These are phyloP conservation scores for Orchesella cincta DNA, from an alignment of 1,140 invertebrate genomes.

Conservation along the genomic window DNA sequence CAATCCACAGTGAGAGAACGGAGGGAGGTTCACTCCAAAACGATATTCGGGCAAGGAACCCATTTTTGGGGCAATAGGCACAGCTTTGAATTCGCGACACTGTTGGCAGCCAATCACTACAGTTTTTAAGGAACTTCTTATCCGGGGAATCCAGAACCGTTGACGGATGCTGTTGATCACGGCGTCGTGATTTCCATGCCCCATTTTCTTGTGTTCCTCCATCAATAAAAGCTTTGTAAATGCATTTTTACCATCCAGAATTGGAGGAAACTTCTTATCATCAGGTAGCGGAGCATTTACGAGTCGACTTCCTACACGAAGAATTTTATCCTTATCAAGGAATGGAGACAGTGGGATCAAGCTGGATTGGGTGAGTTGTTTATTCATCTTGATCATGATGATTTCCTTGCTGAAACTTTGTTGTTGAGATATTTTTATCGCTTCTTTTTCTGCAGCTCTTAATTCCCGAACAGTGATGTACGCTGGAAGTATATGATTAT, in stretches of 20 bases:
- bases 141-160: neutral
- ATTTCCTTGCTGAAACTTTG: neutral
- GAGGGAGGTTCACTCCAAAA: constrained; percentile 34
- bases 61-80: neutral
- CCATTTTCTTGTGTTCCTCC: neutral
- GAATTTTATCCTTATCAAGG: neutral
- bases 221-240: neutral
- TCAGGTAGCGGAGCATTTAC: neutral
- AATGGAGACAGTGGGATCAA: neutral
- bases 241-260: neutral
- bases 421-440: neutral
- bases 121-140: neutral
- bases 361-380: neutral
- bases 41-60: too few relatives aligned
- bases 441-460: too few relatives aligned
- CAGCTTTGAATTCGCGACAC: neutral
- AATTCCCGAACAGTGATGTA: too few relatives aligned
- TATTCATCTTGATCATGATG: neutral
- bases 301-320: neutral
- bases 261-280: neutral
- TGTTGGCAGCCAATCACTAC: neutral
- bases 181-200: constrained; percentile 8
- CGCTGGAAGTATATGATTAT: too few relatives aligned
- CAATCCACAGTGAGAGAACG: neutral
- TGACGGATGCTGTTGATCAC: constrained; percentile 29